These are phyloP conservation scores for Lepidothrix coronata DNA, from an alignment of 2,113 vertebrate species.

Conservation along the genomic window DNA sequence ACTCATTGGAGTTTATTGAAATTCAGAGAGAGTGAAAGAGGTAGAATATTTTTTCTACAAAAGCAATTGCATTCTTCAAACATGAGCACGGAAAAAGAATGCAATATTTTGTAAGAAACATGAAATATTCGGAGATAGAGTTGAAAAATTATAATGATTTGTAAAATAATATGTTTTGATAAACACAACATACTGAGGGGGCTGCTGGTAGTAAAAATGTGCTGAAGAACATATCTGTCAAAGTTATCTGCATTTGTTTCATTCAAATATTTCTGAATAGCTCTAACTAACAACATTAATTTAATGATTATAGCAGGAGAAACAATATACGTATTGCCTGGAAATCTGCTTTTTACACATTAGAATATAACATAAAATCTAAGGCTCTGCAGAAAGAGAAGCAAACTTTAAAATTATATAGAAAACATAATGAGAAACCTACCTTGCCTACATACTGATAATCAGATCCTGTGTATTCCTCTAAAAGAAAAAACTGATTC, in stretches of 20 bases:
- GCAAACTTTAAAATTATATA: background rate
- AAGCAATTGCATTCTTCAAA: background rate
- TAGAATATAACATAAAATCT: background rate
- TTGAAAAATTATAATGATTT: background rate
- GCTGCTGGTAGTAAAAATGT: background rate
- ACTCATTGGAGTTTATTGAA: background rate
- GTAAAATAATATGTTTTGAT: background rate
- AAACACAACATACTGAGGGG: background rate
- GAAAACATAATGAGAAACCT: slow-evolving; percentile 14
- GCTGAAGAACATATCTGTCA: background rate
- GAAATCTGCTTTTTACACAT: background rate
- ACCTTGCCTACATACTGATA: slow-evolving; percentile 85
- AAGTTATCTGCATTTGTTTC: background rate
- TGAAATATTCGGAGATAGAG: background rate
- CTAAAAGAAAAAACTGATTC: slow-evolving; percentile 84
- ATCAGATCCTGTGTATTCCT: slow-evolving; percentile 83
- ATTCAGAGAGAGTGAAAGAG: background rate
- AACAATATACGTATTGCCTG: background rate
- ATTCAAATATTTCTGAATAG: background rate
- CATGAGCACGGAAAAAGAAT: background rate
- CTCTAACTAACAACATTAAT: background rate
- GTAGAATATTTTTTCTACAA: background rate
- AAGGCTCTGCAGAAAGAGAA: background rate
- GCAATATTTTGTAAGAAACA: background rate
- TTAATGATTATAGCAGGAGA: background rate